A percentile compares a stretch with the other conserved stretches of the same genome.
Evolutionary conservation across 1,140 invertebrate species (phyloP).

Genomic region (Drosophila sp.): DNA sequence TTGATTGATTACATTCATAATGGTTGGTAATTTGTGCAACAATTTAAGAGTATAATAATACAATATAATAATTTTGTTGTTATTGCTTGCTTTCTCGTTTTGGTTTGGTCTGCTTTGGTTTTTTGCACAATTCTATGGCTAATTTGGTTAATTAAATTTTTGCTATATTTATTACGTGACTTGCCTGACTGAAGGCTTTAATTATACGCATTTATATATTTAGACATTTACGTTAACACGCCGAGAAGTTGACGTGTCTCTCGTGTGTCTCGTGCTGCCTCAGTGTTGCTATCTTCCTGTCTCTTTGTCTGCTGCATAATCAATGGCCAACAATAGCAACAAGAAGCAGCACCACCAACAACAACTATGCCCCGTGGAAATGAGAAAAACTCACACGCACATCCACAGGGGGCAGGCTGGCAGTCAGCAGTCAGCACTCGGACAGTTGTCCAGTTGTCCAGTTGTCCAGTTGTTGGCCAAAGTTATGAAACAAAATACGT

Average conservation of each 20-base stretch:
- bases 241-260: conserved; percentile 55
- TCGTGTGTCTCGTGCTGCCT: conserved; percentile 21
- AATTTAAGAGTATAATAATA: conserved; percentile 33
- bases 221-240: conserved; percentile 57
- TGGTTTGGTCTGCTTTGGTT: conserved; percentile 36
- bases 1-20: conserved; percentile 64
- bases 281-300: conserved; percentile 42
- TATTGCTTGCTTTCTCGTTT: conserved; percentile 6
- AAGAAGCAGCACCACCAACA: neutral
- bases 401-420: conserved; percentile 40
- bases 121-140: conserved; percentile 57
- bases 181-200: conserved; percentile 55
- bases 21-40: conserved; percentile 33
- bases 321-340: conserved; percentile 52
- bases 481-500: conserved; percentile 78
- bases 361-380: neutral
- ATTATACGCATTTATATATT: conserved; percentile 61
- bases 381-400: conserved; percentile 44
- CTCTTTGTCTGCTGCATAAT: conserved; percentile 54
- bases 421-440: neutral
- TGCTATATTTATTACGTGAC: conserved; percentile 71
- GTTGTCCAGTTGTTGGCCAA: conserved; percentile 38
- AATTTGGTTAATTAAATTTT: conserved; percentile 75
- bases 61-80: conserved; percentile 18
- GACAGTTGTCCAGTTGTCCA: conserved; percentile 28